Conservation (phyloP, 30 jellyfish, hydroid and myxozoan species). For the Chironex yamaguchii region DNA sequence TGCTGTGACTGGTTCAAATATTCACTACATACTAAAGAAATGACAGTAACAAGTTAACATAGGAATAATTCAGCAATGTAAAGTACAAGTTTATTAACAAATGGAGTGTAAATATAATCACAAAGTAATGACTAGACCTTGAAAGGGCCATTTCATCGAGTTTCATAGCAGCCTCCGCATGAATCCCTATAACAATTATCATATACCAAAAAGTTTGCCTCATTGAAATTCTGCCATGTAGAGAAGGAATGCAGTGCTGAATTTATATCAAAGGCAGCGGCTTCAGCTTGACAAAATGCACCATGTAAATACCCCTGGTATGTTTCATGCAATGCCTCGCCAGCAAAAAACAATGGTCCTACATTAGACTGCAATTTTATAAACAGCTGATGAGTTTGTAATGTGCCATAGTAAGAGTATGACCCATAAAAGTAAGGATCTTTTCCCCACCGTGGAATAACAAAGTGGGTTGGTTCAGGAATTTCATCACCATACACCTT, state of each 20-base stretch:
- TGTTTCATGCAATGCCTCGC: slow-evolving; percentile 69
- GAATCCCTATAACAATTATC: slow-evolving; percentile 58
- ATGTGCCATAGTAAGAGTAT: slow-evolving; percentile 29
- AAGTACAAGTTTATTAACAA: too few relatives aligned
- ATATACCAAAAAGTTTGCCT: slow-evolving; percentile 4
- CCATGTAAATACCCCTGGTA: slow-evolving; percentile 73
- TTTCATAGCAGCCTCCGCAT: slow-evolving; percentile 20
- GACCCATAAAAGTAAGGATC: slow-evolving; percentile 66
- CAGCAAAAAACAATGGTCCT: slow-evolving; percentile 74
- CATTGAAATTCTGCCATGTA: neutral
- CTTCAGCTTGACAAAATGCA: slow-evolving; percentile 54
- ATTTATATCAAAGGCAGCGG: slow-evolving; percentile 59
- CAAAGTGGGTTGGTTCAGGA: slow-evolving; percentile 31
- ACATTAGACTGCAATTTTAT: slow-evolving; percentile 49
- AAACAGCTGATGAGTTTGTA: slow-evolving; percentile 17
- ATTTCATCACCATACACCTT: slow-evolving; percentile 38
- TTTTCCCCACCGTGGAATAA: slow-evolving; percentile 50
- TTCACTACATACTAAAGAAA: too few relatives aligned
- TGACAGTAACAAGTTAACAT: too few relatives aligned
- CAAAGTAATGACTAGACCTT: too few relatives aligned
- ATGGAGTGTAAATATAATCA: too few relatives aligned
- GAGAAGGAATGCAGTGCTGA: slow-evolving; percentile 11
- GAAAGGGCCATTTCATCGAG: too few relatives aligned
- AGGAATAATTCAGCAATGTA: too few relatives aligned
- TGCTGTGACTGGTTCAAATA: too few relatives aligned